A percentile compares a stretch with the other conserved stretches of the same genome.
phyloP scores from a whole-genome alignment of 53 echinoderm and acorn worm genomes.

The Holothuria leucospilota region DNA sequence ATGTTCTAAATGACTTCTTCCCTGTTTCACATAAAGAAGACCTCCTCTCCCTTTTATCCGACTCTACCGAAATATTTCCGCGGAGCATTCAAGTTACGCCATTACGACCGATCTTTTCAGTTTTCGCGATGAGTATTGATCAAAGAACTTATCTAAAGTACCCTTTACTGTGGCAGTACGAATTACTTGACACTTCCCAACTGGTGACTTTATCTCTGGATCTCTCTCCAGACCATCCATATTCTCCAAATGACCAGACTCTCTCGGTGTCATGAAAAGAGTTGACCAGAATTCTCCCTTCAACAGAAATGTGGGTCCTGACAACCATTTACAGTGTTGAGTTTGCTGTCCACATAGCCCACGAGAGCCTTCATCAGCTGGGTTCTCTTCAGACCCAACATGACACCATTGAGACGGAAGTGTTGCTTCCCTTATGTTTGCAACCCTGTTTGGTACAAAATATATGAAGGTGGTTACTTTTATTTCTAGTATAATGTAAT shows the following conservation, averaged over 20 bases:
- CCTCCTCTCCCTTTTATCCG: slow-evolving; percentile 34
- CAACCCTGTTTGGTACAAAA: slow-evolving; percentile 73
- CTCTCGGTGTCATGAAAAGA: slow-evolving; percentile 16
- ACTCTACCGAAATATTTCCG: slow-evolving; percentile 16
- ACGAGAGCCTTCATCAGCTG: slow-evolving; percentile 74
- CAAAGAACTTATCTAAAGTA: slow-evolving; percentile 31
- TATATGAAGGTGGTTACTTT: slow-evolving; percentile 63
- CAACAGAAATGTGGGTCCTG: slow-evolving; percentile 66
- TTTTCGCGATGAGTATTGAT: slow-evolving; percentile 39
- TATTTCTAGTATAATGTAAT: slow-evolving; percentile 60
- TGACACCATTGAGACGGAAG: slow-evolving; percentile 65
- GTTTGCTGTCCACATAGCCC: slow-evolving; percentile 50
- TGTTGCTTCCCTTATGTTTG: slow-evolving; percentile 53
- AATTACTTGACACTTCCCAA: background rate
- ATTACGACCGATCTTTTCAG: slow-evolving; percentile 43
- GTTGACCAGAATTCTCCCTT: slow-evolving; percentile 61
- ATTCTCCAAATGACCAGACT: background rate
- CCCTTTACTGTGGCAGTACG: background rate
- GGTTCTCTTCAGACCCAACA: slow-evolving; percentile 55
- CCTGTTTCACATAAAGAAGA: slow-evolving; percentile 57
- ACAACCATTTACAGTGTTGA: slow-evolving; percentile 57
- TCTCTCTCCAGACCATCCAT: too few species aligned
- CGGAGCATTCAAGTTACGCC: slow-evolving; percentile 61
- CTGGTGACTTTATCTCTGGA: slow-evolving; percentile 56
- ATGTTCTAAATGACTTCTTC: too few species aligned